Base-by-base conservation (phyloP, 1,140 invertebrate species). In the Diprion similis region DNA sequence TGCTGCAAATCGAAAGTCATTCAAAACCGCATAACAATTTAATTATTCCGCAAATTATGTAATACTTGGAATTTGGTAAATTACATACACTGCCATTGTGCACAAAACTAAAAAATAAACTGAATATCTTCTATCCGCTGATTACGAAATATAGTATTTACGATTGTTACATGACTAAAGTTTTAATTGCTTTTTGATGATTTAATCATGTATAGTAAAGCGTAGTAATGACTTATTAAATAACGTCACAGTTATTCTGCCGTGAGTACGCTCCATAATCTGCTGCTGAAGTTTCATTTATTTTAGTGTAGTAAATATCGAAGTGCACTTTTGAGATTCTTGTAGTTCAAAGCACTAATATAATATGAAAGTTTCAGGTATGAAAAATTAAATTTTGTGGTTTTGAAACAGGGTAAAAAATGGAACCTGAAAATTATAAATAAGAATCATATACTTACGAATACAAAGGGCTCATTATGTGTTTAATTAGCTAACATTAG, bases 161-260 rank as follows among this genome's bases (percentile, higher is more conserved):
- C 79, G 72, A 75, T 78, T 79, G 81, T 82, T 83, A 80, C 82
- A 80, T 72, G 78, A 71, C 75, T 75, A 77, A 74, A 81, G 51
- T 80, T 80, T 80, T 83, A 79, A 82, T 84, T 83, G 77, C 78
- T 80, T 82, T 84, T 81, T 83, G 83, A 85, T 85, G 82, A 85
- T 86, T 84, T 86, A 86, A 84, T 86, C 85, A 85, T 73, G 78
- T 85, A 85, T 79, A 84, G 78, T 73, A 76, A 82, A 82, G 81
- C 84, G 82, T 85, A 82, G 84, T 84, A 80, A 83, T 83, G 76
- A 81, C 76, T 79, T 71, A 37, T 37, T 37, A 82, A 77, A 84
- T 82, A 83, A 81, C 81, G 81, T 82, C 82, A 86, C 82, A 37
- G 24, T 37, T 37, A 37, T 37, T 37, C 24, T 37, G 24, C 24